Conservation (phyloP, 2,113 vertebrate genomes). For the Perca schrenkii region DNA sequence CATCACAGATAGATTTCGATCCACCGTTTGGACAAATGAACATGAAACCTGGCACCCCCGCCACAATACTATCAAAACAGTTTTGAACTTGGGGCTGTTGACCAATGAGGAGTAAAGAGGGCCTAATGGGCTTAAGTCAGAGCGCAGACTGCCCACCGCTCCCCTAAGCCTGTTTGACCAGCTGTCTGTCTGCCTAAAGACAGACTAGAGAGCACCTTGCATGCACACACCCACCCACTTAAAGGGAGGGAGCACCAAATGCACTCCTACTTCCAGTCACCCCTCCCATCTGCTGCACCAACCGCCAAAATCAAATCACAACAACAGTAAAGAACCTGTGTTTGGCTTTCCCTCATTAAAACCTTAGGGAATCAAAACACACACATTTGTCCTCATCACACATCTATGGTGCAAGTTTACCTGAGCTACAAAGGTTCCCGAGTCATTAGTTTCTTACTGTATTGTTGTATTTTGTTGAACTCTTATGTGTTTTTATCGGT, state of each 20-base stretch:
- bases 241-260: constrained; percentile 62
- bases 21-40: constrained; percentile 13
- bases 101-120: constrained; percentile 69
- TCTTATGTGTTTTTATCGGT: neutral
- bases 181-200: constrained; percentile 81
- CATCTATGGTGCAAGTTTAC: neutral
- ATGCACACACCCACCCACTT: constrained; percentile 54
- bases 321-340: constrained; percentile 52
- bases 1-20: constrained; percentile 7
- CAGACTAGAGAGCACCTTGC: constrained; percentile 61
- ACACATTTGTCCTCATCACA: constrained; percentile 3
- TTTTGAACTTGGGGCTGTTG: constrained; percentile 63
- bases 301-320: constrained; percentile 77
- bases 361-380: constrained; percentile 34
- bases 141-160: constrained; percentile 77
- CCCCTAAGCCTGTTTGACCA: constrained; percentile 84
- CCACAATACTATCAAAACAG: constrained; percentile 62
- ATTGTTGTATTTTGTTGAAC: neutral
- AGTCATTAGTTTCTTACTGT: neutral
- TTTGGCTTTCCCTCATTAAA: constrained; percentile 46
- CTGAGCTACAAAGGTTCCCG: neutral
- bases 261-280: constrained; percentile 49
- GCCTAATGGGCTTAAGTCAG: constrained; percentile 81
- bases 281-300: constrained; percentile 74
- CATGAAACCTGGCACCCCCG: constrained; percentile 9